Conservation (phyloP, 2,888 invertebrate species). For the Masnerella sp. region DNA sequence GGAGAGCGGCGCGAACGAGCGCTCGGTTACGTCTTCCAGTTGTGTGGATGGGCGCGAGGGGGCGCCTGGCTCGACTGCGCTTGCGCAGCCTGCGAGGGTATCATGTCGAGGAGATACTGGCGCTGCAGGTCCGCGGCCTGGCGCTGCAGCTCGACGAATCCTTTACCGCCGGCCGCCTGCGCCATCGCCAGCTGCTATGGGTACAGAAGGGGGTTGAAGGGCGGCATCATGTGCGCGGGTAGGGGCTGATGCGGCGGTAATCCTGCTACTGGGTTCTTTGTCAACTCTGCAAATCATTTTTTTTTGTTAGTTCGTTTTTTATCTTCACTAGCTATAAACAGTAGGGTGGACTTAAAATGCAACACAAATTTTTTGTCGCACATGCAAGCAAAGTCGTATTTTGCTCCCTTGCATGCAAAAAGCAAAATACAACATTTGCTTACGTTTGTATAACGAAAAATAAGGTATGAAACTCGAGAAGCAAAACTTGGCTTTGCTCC, state of each 20-base stretch:
- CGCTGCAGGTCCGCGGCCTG: slow-evolving; percentile 92
- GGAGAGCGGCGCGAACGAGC: slow-evolving; percentile 61
- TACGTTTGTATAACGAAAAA: no score
- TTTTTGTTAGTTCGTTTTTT: neutral
- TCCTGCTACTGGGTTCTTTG: slow-evolving; percentile 75
- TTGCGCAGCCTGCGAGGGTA: slow-evolving; percentile 82
- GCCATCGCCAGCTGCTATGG: slow-evolving; percentile 94
- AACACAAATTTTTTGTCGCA: no score
- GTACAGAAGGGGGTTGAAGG: slow-evolving; percentile 91
- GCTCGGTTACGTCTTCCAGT: slow-evolving; percentile 82
- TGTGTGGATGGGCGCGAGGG: slow-evolving; percentile 78
- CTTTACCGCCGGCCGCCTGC: slow-evolving; percentile 81
- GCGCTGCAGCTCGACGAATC: slow-evolving; percentile 88
- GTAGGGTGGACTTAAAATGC: no score
- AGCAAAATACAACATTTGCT: no score
- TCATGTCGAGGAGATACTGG: slow-evolving; percentile 98
- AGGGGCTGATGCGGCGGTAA: slow-evolving; percentile 81
- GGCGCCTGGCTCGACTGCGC: slow-evolving; percentile 78
- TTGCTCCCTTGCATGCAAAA: no score
- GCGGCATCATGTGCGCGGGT: slow-evolving; percentile 91
- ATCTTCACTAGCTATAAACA: no score
- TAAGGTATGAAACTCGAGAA: no score
- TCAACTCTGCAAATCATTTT: slow-evolving; percentile 68
- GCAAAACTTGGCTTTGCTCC: no score
- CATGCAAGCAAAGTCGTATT: no score